Conservation (phyloP, 2,797 vertebrate species). For the Pipistrellus pygmaeus region DNA sequence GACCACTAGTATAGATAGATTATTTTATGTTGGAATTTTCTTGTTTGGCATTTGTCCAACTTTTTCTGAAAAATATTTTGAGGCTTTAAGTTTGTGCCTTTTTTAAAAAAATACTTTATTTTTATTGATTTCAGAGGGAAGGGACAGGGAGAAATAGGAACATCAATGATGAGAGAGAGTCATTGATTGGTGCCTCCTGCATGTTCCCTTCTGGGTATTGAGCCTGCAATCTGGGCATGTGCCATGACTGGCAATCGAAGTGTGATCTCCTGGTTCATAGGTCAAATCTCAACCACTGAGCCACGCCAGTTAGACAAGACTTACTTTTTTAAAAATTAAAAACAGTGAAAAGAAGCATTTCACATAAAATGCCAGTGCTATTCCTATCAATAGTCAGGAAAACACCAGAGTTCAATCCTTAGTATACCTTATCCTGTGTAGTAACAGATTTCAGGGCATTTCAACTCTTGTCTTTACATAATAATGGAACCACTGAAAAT, state of each 20-base stretch:
- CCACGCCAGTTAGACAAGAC: neutral
- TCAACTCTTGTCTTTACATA: slow-evolving; percentile 71
- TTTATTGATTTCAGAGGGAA: no score
- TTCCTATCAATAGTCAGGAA: slow-evolving; percentile 55
- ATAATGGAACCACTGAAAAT: neutral
- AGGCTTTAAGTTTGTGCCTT: slow-evolving; percentile 71
- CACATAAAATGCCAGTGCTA: slow-evolving; percentile 44
- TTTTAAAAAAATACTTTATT: neutral
- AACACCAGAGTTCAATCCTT: slow-evolving; percentile 64
- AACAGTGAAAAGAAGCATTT: slow-evolving; percentile 42
- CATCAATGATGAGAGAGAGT: no score
- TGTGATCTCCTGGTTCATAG: no score
- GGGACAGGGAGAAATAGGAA: no score
- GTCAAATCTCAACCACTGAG: no score
- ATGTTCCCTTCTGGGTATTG: no score
- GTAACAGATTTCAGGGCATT: slow-evolving; percentile 68
- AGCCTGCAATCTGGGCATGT: no score
- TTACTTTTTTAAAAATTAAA: slow-evolving; percentile 62
- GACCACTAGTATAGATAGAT: neutral
- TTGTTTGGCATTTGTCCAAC: neutral
- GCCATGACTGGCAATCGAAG: no score
- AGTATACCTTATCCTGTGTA: slow-evolving; percentile 63
- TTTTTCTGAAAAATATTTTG: slow-evolving; percentile 70
- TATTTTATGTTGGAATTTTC: slow-evolving; percentile 39
- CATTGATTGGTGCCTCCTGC: no score